Base-by-base conservation (phyloP, 2,113 vertebrate species). In the Otocyon megalotis region DNA sequence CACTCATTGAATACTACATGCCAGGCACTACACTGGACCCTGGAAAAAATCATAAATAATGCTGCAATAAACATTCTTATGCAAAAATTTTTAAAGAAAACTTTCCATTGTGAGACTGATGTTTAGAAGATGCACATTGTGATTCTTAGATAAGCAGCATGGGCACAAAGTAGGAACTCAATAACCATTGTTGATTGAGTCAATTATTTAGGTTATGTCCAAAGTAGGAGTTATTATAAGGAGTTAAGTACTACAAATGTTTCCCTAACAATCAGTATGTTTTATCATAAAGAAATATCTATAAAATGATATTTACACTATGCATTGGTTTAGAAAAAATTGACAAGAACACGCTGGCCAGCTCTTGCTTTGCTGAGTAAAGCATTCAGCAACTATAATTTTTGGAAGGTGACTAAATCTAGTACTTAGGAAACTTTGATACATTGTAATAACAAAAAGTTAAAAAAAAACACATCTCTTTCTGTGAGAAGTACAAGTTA, bases 221-320 rank as follows among this genome's bases (percentile, higher is more conserved):
- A 96, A 67, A 94, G 15, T 24, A 62, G 50, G 28, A 84, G 77
- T 79, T 62, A 88, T 53, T 80, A 26, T 14, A 69, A 26, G 62
- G 50, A 80, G 80, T 81, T 88, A 90, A 65, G 35, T 54, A 60
- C 48, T 56, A 30, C 12, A 94, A 62, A 80, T 94, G 30, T 76
- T 97, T 95, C 62, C 35, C 37, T 94, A 71, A 10, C 14, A 71
- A 95, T 93, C 92, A 88, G 92, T 82, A 77, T 93, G 58, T 56
- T 85, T 94, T 88, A 95, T 94, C 88, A 96, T 48, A 62, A 93
- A 94, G n/a, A 77, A 54, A 24, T 71, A 8, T 48, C 87, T 93
- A 28, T 93, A 74, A 65, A 93, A 86, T n/a, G 76, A 69, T 43
- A 90, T 63, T 96, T 90, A 88, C 8, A 22, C 15, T 24, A 63